Conservation (phyloP, 2,888 invertebrate genomes). For the Cephonodes hylas region DNA sequence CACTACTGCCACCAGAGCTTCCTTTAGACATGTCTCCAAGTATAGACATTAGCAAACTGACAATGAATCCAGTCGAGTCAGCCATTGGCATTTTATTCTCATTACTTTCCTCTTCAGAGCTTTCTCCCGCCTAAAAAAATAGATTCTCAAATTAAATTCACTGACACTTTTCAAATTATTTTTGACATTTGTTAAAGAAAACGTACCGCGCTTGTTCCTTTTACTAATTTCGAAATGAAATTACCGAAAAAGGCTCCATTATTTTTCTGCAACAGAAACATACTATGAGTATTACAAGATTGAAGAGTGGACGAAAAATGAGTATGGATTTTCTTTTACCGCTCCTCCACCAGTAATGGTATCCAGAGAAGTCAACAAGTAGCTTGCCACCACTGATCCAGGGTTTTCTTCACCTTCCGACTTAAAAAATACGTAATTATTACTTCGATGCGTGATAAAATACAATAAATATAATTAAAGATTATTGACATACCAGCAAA, state of each 20-base stretch:
- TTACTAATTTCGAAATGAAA: slow-evolving; percentile 63
- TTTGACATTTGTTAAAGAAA: too few relatives aligned
- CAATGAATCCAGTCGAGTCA: slow-evolving; percentile 64
- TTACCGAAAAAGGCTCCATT: slow-evolving; percentile 74
- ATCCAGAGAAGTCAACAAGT: slow-evolving; percentile 67
- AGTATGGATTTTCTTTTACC: slow-evolving; percentile 46
- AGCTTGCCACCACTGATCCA: slow-evolving; percentile 67
- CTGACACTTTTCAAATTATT: too few relatives aligned
- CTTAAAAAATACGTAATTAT: too few relatives aligned
- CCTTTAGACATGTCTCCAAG: slow-evolving; percentile 72
- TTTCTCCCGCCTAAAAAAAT: slow-evolving; percentile 48
- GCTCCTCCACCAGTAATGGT: slow-evolving; percentile 74
- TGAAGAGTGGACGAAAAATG: neutral
- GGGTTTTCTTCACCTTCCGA: slow-evolving; percentile 73
- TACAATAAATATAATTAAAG: neutral
- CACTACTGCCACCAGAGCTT: slow-evolving; percentile 55
- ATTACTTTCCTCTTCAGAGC: slow-evolving; percentile 42
- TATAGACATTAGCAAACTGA: slow-evolving; percentile 58
- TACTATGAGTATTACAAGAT: neutral
- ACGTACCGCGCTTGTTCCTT: slow-evolving; percentile 72
- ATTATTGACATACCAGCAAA: slow-evolving; percentile 56
- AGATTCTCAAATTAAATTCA: neutral
- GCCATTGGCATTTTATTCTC: slow-evolving; percentile 47
- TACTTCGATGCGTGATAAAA: too few relatives aligned
- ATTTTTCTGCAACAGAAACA: slow-evolving; percentile 60